phyloP scores from a whole-genome alignment of 2,797 vertebrate species.

The Pitangus sulphuratus region DNA sequence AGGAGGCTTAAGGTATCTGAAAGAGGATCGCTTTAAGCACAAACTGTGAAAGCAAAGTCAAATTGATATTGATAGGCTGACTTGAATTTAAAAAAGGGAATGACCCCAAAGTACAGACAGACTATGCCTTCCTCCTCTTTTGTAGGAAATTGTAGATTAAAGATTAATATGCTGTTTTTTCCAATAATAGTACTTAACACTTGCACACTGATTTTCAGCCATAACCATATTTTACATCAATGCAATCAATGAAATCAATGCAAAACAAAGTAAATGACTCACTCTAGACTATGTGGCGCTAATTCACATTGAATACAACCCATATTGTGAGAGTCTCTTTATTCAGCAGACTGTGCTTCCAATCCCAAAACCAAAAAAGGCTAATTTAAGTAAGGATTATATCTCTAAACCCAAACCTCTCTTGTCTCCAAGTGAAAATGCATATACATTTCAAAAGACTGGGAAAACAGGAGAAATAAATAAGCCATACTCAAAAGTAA shows the following conservation, averaged over 20 bases:
- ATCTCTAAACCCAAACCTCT: not conserved
- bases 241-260: not conserved
- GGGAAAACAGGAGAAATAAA: not conserved
- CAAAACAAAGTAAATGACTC: not conserved
- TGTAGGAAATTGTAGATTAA: not conserved
- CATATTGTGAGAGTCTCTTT: not conserved
- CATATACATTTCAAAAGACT: not conserved
- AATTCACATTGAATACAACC: not conserved
- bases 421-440: not conserved
- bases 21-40: constrained; percentile 3
- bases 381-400: not conserved
- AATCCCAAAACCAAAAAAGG: not conserved
- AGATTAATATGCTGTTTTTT: not conserved
- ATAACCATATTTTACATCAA: not conserved
- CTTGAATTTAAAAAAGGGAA: constrained; percentile 1
- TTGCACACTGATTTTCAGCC: not conserved
- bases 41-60: not conserved
- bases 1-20: constrained; percentile 27
- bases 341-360: not conserved
- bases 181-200: not conserved
- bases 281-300: not conserved
- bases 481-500: not conserved
- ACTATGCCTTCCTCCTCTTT: not conserved
- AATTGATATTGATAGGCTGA: not conserved
- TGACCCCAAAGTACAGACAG: not conserved